Percentiles rank a stretch among this genome's conserved stretches.
These are phyloP conservation scores for Cheilosia soror DNA, from an alignment of 2,888 invertebrate species.

Conservation along the genomic window DNA sequence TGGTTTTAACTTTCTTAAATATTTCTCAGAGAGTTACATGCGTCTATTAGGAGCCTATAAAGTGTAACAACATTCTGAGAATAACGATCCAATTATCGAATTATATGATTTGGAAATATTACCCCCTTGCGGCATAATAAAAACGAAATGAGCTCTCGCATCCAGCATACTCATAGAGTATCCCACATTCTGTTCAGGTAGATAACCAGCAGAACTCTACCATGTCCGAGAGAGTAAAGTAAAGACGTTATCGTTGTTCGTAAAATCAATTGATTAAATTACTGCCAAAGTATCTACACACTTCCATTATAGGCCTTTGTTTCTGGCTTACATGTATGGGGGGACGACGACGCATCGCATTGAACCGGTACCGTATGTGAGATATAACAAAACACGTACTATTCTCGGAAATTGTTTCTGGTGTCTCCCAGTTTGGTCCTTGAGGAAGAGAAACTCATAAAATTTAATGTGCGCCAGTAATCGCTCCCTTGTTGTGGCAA, in stretches of 20 bases:
- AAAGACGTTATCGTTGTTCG: conserved; percentile 42
- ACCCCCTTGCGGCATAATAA: conserved; percentile 35
- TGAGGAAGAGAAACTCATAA: conserved; percentile 34
- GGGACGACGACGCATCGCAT: conserved; percentile 2
- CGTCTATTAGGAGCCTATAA: conserved; percentile 33
- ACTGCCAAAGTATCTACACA: conserved; percentile 55
- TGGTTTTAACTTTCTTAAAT: conserved; percentile 1
- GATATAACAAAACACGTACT: conserved; percentile 50
- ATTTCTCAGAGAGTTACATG: background rate
- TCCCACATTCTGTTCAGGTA: background rate
- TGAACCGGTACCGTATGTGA: conserved; percentile 39
- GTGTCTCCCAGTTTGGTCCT: background rate
- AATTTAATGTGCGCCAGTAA: conserved; percentile 56
- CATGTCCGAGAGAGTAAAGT: conserved; percentile 15
- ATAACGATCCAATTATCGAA: conserved; percentile 57
- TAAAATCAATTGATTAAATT: conserved; percentile 66
- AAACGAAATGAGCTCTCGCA: conserved; percentile 25
- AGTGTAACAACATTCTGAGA: conserved; percentile 14
- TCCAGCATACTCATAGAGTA: background rate
- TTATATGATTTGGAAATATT: conserved; percentile 41
- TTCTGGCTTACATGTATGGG: conserved; percentile 9
- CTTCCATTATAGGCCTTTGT: conserved; percentile 60
- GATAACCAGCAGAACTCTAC: conserved; percentile 23
- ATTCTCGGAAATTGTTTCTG: conserved; percentile 38
- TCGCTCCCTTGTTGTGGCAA: conserved; percentile 30